phyloP scores from a whole-genome alignment of 37 sponge, comb jelly and placozoan species.

The Tethya wilhelma region DNA sequence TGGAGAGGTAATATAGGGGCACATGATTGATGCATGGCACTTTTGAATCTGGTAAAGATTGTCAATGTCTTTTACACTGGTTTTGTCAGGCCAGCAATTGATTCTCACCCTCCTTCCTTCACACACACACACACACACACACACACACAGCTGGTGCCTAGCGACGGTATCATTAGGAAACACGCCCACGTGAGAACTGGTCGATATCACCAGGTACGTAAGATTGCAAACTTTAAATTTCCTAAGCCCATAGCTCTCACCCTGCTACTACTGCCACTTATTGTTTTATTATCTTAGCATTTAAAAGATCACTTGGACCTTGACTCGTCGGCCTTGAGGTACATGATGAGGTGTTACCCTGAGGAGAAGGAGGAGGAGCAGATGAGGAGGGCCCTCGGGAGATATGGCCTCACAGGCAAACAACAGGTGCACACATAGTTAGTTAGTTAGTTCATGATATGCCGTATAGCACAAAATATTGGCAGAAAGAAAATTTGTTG shows the following conservation, averaged over 20 bases:
- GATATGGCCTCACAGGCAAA: conserved; percentile 92
- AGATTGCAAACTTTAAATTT: too few relatives aligned
- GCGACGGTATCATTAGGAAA: conserved; percentile 84
- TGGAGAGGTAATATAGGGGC: conserved; percentile 82
- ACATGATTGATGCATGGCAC: background rate
- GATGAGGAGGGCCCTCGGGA: conserved; percentile 87
- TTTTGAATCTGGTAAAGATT: background rate
- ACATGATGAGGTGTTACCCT: conserved; percentile 92
- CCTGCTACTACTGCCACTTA: background rate
- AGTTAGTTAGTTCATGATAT: too few relatives aligned
- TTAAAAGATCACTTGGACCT: conserved; percentile 86
- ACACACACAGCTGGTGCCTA: conserved; percentile 76
- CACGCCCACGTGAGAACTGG: conserved; percentile 87
- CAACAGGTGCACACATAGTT: conserved; percentile 73
- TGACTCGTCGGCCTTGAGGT: conserved; percentile 67
- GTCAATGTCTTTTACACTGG: background rate
- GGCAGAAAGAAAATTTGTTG: too few relatives aligned
- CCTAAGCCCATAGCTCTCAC: too few relatives aligned
- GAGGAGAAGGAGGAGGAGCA: conserved; percentile 90
- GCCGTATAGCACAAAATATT: too few relatives aligned
- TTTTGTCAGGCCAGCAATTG: conserved; percentile 4
- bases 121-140: too few relatives aligned
- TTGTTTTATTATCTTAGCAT: conserved; percentile 47
- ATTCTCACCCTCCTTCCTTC: too few relatives aligned
- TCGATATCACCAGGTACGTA: conserved; percentile 79